These are phyloP conservation scores for Macrostomum lignano DNA, from an alignment of 1,140 invertebrate species.

Conservation along the genomic window DNA sequence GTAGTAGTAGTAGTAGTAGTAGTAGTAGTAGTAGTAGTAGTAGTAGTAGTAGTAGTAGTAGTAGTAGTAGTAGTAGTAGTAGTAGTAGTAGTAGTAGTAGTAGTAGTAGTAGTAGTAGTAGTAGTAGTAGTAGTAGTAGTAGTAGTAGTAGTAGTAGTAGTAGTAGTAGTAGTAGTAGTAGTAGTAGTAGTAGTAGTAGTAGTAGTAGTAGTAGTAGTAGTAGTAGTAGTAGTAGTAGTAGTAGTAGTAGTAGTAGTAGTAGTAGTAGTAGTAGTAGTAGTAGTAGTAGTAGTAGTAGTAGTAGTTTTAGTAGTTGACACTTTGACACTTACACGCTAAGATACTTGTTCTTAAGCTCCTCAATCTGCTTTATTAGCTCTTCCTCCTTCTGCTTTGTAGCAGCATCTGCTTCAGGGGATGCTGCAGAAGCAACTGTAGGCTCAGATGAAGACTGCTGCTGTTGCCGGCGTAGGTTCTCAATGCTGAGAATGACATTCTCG, in stretches of 20 bases:
- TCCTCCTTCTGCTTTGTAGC: no score
- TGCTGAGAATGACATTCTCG: no score
- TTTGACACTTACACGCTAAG: no score
- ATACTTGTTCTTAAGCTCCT: no score
- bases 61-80: not conserved
- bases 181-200: slow-evolving; percentile 1
- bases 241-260: slow-evolving; percentile 1
- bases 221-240: slow-evolving; percentile 1
- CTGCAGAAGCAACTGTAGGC: no score
- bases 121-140: slow-evolving; percentile 2
- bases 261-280: slow-evolving; percentile 2
- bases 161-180: slow-evolving; percentile 1
- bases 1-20: slow-evolving; percentile 2
- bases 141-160: slow-evolving; percentile 1
- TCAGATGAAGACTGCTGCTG: no score
- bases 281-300: no score
- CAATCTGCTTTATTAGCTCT: no score
- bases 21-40: slow-evolving; percentile 1
- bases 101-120: not conserved
- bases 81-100: slow-evolving; percentile 1
- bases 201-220: slow-evolving; percentile 1
- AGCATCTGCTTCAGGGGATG: no score
- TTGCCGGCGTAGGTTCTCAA: no score
- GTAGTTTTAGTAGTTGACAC: no score
- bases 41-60: slow-evolving; percentile 1